These are phyloP conservation scores for Deroptyus accipitrinus DNA, from an alignment of 2,113 vertebrate genomes.

Conservation along the genomic window DNA sequence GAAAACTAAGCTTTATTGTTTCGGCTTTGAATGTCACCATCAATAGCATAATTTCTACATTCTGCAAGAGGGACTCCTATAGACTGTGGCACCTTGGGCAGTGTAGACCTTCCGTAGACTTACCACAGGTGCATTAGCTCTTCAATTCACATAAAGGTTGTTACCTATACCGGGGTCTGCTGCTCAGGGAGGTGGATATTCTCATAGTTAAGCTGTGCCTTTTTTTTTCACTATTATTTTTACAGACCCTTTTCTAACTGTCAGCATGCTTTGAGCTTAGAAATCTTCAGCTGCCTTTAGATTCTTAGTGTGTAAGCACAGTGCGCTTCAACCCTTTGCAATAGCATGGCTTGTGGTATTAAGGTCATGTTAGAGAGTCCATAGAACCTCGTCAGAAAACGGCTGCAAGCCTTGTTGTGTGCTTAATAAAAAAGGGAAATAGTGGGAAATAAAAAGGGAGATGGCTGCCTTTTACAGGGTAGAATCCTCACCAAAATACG, in stretches of 20 bases:
- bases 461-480: neutral
- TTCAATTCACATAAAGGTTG: neutral
- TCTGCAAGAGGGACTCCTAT: neutral
- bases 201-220: neutral
- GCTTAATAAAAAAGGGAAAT: neutral
- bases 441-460: neutral
- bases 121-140: neutral
- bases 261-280: neutral
- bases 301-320: neutral
- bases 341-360: neutral
- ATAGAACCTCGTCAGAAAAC: neutral
- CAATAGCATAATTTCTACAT: neutral
- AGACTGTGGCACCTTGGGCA: neutral
- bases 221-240: neutral
- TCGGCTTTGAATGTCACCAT: neutral
- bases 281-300: neutral
- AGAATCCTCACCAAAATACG: neutral
- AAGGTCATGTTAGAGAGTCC: neutral
- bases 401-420: neutral
- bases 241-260: neutral
- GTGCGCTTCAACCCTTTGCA: neutral
- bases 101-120: neutral
- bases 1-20: conserved; percentile 11
- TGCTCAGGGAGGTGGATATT: neutral
- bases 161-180: neutral